Percentiles rank a stretch among this genome's conserved stretches.
Conservation (phyloP, 2,888 invertebrate species). For the Drosophila nr. fundita region DNA sequence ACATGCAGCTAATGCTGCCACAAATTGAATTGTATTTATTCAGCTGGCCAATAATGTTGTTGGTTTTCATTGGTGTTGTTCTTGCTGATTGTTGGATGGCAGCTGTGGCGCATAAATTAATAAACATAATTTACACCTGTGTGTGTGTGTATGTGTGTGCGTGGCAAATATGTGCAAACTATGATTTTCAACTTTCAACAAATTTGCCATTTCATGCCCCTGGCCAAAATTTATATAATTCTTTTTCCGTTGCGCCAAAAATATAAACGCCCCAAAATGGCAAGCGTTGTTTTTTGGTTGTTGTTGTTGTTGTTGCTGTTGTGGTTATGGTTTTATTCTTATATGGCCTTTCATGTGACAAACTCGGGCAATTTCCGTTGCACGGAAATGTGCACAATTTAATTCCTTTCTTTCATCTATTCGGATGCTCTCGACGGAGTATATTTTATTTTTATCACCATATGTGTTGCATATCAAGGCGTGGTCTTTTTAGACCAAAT, state of each 20-base stretch:
- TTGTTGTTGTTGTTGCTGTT: conserved; percentile 13
- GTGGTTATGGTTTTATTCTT: conserved; percentile 47
- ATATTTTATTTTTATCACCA: not conserved
- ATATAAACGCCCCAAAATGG: conserved; percentile 39
- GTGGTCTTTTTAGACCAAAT: too few relatives aligned
- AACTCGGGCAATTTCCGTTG: conserved; percentile 73
- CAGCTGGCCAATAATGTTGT: conserved; percentile 48
- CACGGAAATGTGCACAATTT: conserved; percentile 78
- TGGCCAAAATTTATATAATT: conserved; percentile 7
- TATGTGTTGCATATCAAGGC: not conserved
- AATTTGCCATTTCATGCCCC: conserved; percentile 40
- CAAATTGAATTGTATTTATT: conserved; percentile 56
- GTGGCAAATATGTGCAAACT: conserved; percentile 30
- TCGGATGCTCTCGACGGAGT: not conserved
- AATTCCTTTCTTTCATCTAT: conserved; percentile 55
- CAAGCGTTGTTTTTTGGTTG: conserved; percentile 1
- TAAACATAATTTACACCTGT: conserved; percentile 73
- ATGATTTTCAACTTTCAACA: conserved; percentile 64
- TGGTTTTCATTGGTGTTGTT: conserved; percentile 3
- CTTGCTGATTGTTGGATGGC: not conserved
- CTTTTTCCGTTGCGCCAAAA: conserved; percentile 17
- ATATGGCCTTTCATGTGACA: conserved; percentile 61
- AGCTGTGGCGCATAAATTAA: conserved; percentile 58
- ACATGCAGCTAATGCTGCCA: conserved; percentile 60
- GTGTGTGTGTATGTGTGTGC: conserved; percentile 6